Evolutionary conservation across 2,888 invertebrate species (phyloP).

Genomic region (Keiferia lycopersicella): DNA sequence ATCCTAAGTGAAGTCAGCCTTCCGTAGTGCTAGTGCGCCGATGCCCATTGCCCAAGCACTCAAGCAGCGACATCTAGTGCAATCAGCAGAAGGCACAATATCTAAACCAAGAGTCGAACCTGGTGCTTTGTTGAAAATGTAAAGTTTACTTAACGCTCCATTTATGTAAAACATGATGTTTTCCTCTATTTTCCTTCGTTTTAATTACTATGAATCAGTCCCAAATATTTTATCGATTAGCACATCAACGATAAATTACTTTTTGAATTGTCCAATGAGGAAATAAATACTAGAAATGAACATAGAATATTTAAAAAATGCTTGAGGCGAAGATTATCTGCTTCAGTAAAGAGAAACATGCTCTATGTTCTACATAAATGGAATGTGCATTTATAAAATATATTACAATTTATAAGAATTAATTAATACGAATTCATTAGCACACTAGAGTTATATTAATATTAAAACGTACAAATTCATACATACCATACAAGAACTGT

Average conservation of each 20-base stretch:
- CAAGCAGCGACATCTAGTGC: slow-evolving; percentile 22
- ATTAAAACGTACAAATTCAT: slow-evolving; percentile 63
- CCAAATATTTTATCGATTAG: neutral
- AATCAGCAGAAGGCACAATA: slow-evolving; percentile 34
- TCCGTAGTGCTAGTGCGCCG: slow-evolving; percentile 31
- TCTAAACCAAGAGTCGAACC: slow-evolving; percentile 51
- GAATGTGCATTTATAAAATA: slow-evolving; percentile 75
- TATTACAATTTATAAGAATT: slow-evolving; percentile 77
- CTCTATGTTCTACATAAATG: slow-evolving; percentile 76
- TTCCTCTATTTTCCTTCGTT: slow-evolving; percentile 49
- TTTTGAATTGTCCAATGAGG: neutral
- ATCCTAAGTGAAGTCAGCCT: slow-evolving; percentile 31
- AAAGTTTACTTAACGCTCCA: slow-evolving; percentile 62
- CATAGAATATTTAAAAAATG: neutral
- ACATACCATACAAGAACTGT: slow-evolving; percentile 56
- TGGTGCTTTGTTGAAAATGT: slow-evolving; percentile 73
- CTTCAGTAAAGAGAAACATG: slow-evolving; percentile 60
- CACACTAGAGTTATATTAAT: slow-evolving; percentile 78
- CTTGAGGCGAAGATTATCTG: slow-evolving; percentile 4
- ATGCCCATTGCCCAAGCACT: slow-evolving; percentile 26
- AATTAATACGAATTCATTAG: slow-evolving; percentile 79
- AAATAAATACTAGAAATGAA: neutral
- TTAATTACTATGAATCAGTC: neutral
- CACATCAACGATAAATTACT: neutral
- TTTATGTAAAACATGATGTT: slow-evolving; percentile 74